Base-by-base conservation (phyloP, 2,888 invertebrate species). In the Bombylius discolor region DNA sequence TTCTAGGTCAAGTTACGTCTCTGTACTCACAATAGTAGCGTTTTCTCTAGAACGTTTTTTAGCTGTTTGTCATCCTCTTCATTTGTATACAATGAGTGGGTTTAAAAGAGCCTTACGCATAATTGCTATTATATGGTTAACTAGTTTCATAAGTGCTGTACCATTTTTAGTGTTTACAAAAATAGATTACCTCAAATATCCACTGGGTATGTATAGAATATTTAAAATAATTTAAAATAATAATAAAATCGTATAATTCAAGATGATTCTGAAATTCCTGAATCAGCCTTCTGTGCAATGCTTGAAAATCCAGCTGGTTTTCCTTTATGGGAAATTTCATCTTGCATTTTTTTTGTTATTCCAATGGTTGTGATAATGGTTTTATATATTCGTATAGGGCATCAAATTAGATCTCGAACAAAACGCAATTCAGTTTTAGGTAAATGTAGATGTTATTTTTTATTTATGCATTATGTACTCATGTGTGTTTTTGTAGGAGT, bases 41-140 rank as follows among this genome's bases (percentile, higher is more conserved):
- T 94, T 94, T 75, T 92, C 93, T 0, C 82, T 88, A 74, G 94
- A 94, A 76, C 80, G 94, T 48, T 91, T 92, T 76, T 76, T 93
- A 62, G 93, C 93, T 42, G 93, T 94, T 67, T 94, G 94, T 69
- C 88, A 92, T 70, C 93, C 94, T 0, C 75, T 94, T 47, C 83
- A 85, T 67, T 79, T 87, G 59, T 87, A 90, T 72, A 82, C 85
- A 45, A 87, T 92, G 82, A 87, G 89, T 1, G 88, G 89, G 3
- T 80, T 90, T 39, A 82, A 87, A 51, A 77, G 93, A n/a, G 89
- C 91, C 3, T 73, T 87, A 42, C 80, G 85, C 60, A 87, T 92
- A 60, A 89, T 94, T 51, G 78, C 84, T 0, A 78, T 79, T 1
- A 76, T 91, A 8, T 94, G 94, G 94, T 67, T 83, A 4, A 67